A percentile compares a stretch with the other conserved stretches of the same genome.
Evolutionary conservation across 2,113 vertebrate genomes (phyloP).

Genomic region (Peucedramus taeniatus): DNA sequence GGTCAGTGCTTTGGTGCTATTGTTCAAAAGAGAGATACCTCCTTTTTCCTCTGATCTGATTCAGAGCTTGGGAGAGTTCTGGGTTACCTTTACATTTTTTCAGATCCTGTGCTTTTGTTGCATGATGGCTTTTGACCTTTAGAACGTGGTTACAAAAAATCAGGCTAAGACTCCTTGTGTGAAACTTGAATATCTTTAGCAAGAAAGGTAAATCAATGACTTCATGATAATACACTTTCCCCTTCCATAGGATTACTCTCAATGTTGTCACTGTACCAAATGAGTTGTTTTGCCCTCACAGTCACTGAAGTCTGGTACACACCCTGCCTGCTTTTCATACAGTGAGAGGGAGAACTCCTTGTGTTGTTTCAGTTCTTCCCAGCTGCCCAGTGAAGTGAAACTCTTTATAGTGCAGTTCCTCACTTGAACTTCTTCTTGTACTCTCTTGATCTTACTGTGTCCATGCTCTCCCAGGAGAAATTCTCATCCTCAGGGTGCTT

Average conservation of each 20-base stretch:
- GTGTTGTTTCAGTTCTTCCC: constrained; percentile 1
- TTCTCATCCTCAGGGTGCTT: background rate
- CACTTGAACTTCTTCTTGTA: background rate
- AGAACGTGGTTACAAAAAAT: background rate
- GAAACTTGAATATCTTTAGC: background rate
- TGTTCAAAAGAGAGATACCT: background rate
- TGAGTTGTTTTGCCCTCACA: background rate
- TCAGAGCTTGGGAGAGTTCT: background rate
- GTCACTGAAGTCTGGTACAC: background rate
- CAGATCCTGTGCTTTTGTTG: background rate
- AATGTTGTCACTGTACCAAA: background rate
- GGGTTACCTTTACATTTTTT: background rate
- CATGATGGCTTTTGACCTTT: background rate
- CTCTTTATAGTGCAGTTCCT: background rate
- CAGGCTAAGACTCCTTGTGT: background rate
- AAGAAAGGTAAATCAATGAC: background rate
- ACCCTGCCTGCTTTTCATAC: background rate
- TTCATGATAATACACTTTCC: background rate
- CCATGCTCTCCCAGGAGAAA: background rate
- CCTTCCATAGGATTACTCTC: background rate
- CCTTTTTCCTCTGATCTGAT: background rate
- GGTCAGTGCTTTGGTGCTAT: background rate
- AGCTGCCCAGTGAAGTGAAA: constrained; percentile 27
- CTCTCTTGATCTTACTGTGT: background rate
- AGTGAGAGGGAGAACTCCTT: background rate